Percentiles rank a stretch among this genome's conserved stretches.
Conservation (phyloP, 1,140 invertebrate species). For the Watersipora subatra region DNA sequence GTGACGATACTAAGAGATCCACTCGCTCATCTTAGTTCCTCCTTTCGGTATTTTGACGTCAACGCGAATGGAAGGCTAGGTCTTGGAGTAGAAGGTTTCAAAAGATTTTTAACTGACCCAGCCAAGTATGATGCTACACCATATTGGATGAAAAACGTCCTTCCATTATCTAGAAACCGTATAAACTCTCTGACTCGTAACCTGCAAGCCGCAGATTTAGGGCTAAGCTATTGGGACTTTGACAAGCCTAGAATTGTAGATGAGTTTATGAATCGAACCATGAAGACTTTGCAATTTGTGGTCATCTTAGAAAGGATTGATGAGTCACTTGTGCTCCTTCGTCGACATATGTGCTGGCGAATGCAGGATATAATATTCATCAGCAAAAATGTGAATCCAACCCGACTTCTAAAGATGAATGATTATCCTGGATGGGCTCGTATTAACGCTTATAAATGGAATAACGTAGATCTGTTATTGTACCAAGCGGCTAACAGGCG, state of each 20-base stretch:
- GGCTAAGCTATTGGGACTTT: not conserved
- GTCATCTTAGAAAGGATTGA: not conserved
- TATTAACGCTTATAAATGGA: not conserved
- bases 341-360: not conserved
- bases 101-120: not conserved
- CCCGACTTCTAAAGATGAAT: not conserved
- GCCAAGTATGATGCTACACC: not conserved
- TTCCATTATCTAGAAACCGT: not conserved
- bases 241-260: not conserved
- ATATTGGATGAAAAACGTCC: not conserved
- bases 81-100: not conserved
- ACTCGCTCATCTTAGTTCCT: not conserved
- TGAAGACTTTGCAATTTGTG: not conserved
- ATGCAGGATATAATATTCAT: not conserved
- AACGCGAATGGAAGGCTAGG: not conserved
- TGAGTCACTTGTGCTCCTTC: not conserved
- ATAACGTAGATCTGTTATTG: not conserved
- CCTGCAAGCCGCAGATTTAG: not conserved
- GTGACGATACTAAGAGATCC: not conserved
- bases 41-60: not conserved
- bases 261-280: not conserved
- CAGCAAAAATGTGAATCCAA: not conserved
- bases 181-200: not conserved
- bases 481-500: not conserved
- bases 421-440: not conserved